These are phyloP conservation scores for Bilobella aurantiaca DNA, from an alignment of 1,140 invertebrate genomes.

Conservation along the genomic window DNA sequence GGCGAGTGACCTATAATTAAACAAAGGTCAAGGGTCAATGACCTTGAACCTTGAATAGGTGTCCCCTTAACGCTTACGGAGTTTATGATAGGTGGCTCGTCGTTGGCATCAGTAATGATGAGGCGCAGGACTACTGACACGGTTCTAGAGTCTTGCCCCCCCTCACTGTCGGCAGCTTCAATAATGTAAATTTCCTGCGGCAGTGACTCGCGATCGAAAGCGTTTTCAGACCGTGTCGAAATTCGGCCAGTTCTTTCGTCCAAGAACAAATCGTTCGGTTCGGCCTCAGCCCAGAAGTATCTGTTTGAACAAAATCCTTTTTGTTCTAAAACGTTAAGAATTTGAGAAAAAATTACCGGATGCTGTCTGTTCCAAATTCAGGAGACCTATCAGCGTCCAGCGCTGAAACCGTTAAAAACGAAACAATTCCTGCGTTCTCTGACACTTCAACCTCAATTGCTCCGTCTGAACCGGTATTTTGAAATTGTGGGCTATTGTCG, in stretches of 20 bases:
- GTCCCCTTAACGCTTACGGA: background rate
- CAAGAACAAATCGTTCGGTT: background rate
- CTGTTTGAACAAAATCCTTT: too few species aligned
- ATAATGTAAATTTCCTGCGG: background rate
- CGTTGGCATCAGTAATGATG: background rate
- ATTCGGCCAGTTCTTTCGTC: background rate
- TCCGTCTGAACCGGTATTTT: background rate
- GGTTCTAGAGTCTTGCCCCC: background rate
- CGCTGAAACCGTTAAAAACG: background rate
- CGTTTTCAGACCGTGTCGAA: background rate
- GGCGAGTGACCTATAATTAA: too few species aligned
- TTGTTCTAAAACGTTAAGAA: too few species aligned
- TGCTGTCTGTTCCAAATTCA: background rate
- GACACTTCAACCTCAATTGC: background rate
- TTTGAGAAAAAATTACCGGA: too few species aligned
- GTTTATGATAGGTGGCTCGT: background rate
- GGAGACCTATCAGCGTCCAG: background rate
- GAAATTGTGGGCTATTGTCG: background rate
- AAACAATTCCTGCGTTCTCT: background rate
- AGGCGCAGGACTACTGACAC: background rate
- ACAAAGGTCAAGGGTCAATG: too few species aligned
- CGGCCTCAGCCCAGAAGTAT: background rate
- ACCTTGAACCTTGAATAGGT: too few species aligned
- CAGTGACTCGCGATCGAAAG: background rate
- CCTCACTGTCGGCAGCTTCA: background rate